Conservation (phyloP, 1,140 invertebrate genomes). For the Venustaconcha ellipsiformis region DNA sequence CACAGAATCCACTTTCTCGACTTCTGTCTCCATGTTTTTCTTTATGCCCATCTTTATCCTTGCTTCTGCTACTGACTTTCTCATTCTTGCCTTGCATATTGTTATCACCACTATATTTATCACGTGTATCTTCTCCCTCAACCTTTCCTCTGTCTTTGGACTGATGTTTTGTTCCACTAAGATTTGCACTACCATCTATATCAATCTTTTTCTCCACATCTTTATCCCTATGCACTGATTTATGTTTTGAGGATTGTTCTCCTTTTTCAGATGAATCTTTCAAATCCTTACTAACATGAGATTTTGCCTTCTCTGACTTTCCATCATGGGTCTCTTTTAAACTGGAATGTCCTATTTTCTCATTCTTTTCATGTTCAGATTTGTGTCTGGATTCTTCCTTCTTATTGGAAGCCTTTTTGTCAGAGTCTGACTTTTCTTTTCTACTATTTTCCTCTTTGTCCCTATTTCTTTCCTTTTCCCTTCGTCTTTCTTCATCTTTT, state of each 20-base stretch:
- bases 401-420: neutral
- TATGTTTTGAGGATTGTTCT: neutral
- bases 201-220: neutral
- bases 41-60: conserved; percentile 12
- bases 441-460: conserved; percentile 14
- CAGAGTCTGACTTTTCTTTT: conserved; percentile 8
- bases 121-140: neutral
- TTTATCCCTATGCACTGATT: neutral
- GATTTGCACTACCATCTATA: neutral
- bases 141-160: conserved; percentile 1
- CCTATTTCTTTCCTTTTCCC: conserved; percentile 1
- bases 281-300: neutral
- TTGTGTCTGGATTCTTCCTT: neutral
- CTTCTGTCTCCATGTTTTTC: conserved; percentile 1
- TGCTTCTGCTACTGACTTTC: conserved; percentile 3
- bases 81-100: neutral
- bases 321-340: conserved; percentile 4
- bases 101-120: neutral
- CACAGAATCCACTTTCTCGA: too few relatives aligned
- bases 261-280: neutral
- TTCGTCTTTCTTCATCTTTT: conserved; percentile 8
- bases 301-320: conserved; percentile 3
- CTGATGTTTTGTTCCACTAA: neutral
- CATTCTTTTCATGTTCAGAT: neutral
- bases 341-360: neutral